A percentile compares a stretch with the other conserved stretches of the same genome.
phyloP scores from a whole-genome alignment of 2,113 vertebrate genomes.

The Forbesichthys papilliferus region DNA sequence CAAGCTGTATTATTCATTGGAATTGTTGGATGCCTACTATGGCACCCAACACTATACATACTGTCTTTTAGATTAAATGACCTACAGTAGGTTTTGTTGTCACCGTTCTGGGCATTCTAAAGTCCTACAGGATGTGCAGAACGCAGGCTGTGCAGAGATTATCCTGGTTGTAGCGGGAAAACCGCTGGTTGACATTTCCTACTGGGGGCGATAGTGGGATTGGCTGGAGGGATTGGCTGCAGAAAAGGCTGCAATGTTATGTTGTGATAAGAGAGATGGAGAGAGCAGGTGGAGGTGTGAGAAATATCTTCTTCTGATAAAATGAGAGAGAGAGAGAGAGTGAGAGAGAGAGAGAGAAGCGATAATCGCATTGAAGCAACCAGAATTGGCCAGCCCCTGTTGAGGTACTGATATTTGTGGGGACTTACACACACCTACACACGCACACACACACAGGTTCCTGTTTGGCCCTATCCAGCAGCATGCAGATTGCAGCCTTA shows the following conservation, averaged over 20 bases:
- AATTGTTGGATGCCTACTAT: no score
- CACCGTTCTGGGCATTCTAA: background rate
- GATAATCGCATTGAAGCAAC: conserved; percentile 33
- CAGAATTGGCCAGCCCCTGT: conserved; percentile 53
- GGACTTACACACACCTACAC: conserved; percentile 27
- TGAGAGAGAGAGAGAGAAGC: background rate
- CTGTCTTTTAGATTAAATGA: background rate
- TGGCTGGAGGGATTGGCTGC: conserved; percentile 5
- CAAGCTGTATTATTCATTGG: background rate
- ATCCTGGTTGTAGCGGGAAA: background rate
- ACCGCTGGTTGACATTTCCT: background rate
- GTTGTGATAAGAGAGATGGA: conserved; percentile 41
- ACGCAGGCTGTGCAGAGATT: background rate
- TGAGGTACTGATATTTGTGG: conserved; percentile 50
- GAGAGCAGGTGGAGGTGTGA: conserved; percentile 28
- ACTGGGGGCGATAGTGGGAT: conserved; percentile 2
- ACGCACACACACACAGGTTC: conserved; percentile 11
- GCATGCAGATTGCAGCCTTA: conserved; percentile 23
- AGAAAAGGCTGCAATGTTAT: conserved; percentile 33
- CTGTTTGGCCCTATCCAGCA: conserved; percentile 5
- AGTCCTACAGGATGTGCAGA: background rate
- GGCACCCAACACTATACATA: no score
- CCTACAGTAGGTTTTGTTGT: background rate
- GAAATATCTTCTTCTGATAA: conserved; percentile 47
- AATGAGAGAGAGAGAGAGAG: background rate